A percentile compares a stretch with the other conserved stretches of the same genome.
Evolutionary conservation across 2,888 invertebrate species (phyloP).

Genomic region (Lasioglossum morio): DNA sequence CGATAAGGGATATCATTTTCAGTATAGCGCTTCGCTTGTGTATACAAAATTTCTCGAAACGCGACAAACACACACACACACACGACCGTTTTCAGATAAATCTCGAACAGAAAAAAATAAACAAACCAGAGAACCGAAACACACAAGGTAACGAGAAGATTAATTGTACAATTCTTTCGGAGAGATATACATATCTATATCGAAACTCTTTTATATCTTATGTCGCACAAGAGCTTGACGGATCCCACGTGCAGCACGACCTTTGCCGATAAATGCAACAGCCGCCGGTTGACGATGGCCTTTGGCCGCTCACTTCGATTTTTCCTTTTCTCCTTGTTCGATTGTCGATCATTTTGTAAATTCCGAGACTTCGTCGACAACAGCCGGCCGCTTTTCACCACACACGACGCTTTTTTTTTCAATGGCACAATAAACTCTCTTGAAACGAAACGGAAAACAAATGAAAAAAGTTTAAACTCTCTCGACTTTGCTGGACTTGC

Average conservation of each 20-base stretch:
- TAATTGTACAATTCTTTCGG: background rate
- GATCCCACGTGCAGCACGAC: slow-evolving; percentile 24
- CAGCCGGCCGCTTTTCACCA: slow-evolving; percentile 19
- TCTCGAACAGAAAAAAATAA: background rate
- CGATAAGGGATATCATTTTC: background rate
- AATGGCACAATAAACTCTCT: slow-evolving; percentile 46
- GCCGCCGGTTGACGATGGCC: slow-evolving; percentile 1
- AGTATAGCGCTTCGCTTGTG: background rate
- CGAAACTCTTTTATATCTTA: slow-evolving; percentile 52
- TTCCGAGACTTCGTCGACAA: slow-evolving; percentile 2
- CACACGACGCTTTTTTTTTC: slow-evolving; percentile 52
- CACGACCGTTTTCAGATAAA: background rate
- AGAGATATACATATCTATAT: background rate
- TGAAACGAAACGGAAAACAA: background rate
- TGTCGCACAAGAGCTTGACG: slow-evolving; percentile 50
- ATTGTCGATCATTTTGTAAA: slow-evolving; percentile 12
- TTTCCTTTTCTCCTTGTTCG: background rate
- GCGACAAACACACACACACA: background rate
- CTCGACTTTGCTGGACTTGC: slow-evolving; percentile 50
- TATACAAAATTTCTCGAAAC: background rate
- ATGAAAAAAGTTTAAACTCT: slow-evolving; percentile 17
- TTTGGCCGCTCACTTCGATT: slow-evolving; percentile 13
- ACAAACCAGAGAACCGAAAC: background rate
- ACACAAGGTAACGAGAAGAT: background rate
- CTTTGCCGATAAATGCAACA: slow-evolving; percentile 20